Evolutionary conservation across 2,888 invertebrate genomes (phyloP).

Genomic region (Cenopis cana): DNA sequence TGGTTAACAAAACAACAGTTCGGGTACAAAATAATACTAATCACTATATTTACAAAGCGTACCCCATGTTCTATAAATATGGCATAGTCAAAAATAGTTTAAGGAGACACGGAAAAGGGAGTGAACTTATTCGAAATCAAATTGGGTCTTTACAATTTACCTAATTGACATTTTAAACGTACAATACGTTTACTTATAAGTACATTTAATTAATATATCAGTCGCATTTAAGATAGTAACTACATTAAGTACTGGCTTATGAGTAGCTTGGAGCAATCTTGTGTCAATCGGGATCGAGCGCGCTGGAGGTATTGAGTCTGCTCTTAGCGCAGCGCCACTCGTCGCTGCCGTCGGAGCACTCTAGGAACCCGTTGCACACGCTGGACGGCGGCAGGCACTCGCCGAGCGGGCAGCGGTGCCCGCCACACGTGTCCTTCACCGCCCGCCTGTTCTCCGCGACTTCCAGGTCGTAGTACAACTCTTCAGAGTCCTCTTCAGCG

Average conservation of each 20-base stretch:
- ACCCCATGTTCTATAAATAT: slow-evolving; percentile 60
- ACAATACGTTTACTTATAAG: slow-evolving; percentile 24
- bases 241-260: slow-evolving; percentile 74
- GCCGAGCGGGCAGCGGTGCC: slow-evolving; percentile 90
- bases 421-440: slow-evolving; percentile 82
- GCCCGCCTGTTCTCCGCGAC: slow-evolving; percentile 73
- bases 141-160: slow-evolving; percentile 44
- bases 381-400: slow-evolving; percentile 89
- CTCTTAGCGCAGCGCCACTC: slow-evolving; percentile 85
- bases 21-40: slow-evolving; percentile 56
- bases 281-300: slow-evolving; percentile 67
- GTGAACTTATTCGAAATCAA: slow-evolving; percentile 27
- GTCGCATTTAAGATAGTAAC: slow-evolving; percentile 74
- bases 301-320: slow-evolving; percentile 61
- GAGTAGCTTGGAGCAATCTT: slow-evolving; percentile 52
- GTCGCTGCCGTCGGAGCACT: slow-evolving; percentile 91
- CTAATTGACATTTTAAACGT: slow-evolving; percentile 50
- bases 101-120: slow-evolving; percentile 43
- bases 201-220: slow-evolving; percentile 79
- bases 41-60: slow-evolving; percentile 74
- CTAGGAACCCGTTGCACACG: slow-evolving; percentile 91
- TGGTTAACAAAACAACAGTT: slow-evolving; percentile 63
- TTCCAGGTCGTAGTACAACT: slow-evolving; percentile 74
- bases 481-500: slow-evolving; percentile 59
- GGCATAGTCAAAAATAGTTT: slow-evolving; percentile 54